Base-by-base conservation (phyloP, 2,888 invertebrate species). In the Ypsolopha sequella region DNA sequence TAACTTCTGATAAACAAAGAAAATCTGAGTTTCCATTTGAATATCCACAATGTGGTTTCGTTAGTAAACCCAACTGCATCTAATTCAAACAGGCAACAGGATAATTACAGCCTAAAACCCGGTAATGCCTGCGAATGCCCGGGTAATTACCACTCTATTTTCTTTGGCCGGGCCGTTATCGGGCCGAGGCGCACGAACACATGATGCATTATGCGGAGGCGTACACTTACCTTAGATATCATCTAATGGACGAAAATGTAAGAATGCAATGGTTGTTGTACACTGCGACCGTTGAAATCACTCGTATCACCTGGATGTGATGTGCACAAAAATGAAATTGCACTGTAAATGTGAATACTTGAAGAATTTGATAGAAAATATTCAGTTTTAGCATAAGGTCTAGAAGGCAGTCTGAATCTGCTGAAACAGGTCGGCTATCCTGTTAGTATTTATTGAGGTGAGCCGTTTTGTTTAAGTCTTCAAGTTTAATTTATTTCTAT, bases 191-290 rank as follows among this genome's bases (percentile, higher is more conserved):
- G 33, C 46, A 46, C 47, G 47, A 14, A 14, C 11, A 13, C 13
- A 33, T 36, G 47, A 47, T 47, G 36, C 36, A 47, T 47, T 36
- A 47, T 47, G 36, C 47, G 36, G 36, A 47, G 36, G 47, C 47
- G 47, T 36, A 47, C 11, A 11, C 47, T 36, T 47, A 47, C 13
- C 47, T 47, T 36, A 47, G 47, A 47, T 47, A 36, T 36, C 33
- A 47, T 47, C 47, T 47, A 14, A 36, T 47, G 36, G 11, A 47
- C 47, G 47, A 47, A 47, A 47, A 14, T 47, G 47, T 36, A 1
- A 36, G 36, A 36, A 36, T 14, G 10, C n/a, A 14, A 24, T 24
- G 24, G 43, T 43, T 11, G 13, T 6, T 43, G 43, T 8, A 43
- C 43, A 43, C 24, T 43, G 43, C 43, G 2, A 7, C 43, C 13